Conservation (phyloP, 37 sponge, comb jelly and placozoan species). For the Halisarca cf. caerulea region DNA sequence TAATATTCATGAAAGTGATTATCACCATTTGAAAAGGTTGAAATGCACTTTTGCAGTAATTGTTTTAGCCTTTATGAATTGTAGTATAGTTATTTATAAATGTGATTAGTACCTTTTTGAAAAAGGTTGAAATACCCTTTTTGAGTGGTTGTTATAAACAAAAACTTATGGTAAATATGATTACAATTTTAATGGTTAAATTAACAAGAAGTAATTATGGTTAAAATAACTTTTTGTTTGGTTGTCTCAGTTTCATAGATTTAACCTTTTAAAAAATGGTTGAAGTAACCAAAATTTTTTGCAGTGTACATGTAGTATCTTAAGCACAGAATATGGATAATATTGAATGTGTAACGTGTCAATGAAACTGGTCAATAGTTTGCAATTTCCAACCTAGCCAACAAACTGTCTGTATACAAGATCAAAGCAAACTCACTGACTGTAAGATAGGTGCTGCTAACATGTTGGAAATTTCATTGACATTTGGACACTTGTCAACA, state of each 20-base stretch:
- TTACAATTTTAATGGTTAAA: not conserved
- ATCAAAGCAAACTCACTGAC: no score
- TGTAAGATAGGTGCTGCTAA: no score
- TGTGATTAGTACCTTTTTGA: not conserved
- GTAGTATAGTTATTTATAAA: not conserved
- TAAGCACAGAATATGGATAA: no score
- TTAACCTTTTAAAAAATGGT: slow-evolving; percentile 18
- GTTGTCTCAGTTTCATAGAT: slow-evolving; percentile 24
- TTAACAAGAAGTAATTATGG: not conserved
- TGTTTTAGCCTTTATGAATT: not conserved
- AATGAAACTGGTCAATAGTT: no score
- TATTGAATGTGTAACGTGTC: no score
- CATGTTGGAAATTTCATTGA: no score
- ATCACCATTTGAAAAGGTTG: not conserved
- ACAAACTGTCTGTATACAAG: no score
- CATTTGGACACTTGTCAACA: no score
- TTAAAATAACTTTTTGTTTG: slow-evolving; percentile 22
- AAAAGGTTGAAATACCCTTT: not conserved
- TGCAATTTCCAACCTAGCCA: no score
- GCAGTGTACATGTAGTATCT: no score
- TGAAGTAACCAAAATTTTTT: not conserved
- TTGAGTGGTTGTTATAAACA: not conserved
- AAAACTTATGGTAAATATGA: not conserved
- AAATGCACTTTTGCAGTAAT: no score
- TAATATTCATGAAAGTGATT: not conserved